These are phyloP conservation scores for Trachelipus rathkii DNA, from an alignment of 1,140 invertebrate genomes.

Conservation along the genomic window DNA sequence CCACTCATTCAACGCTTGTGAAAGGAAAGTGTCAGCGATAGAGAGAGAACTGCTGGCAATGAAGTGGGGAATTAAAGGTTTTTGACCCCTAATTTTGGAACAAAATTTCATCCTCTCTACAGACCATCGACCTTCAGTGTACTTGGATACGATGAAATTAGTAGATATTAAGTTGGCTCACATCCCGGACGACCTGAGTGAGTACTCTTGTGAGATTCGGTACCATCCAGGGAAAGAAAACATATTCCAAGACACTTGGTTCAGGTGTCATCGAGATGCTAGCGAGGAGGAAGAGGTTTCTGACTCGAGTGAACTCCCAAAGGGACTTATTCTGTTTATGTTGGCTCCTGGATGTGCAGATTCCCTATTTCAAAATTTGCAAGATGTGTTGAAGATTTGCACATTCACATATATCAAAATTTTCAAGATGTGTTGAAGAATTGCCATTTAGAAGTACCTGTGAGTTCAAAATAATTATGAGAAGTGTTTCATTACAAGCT, in stretches of 20 bases:
- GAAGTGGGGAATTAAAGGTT: background rate
- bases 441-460: too few species aligned
- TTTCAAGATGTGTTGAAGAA: too few species aligned
- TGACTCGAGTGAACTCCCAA: too few species aligned
- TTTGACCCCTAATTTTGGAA: background rate
- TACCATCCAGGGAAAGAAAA: background rate
- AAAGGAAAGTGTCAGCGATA: constrained; percentile 5
- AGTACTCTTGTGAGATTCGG: background rate
- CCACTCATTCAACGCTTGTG: background rate
- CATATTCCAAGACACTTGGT: background rate
- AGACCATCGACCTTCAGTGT: background rate
- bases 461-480: background rate
- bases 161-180: background rate
- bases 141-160: background rate
- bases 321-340: too few species aligned
- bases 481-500: background rate
- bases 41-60: background rate
- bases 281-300: background rate
- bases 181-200: background rate
- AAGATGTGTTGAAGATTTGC: too few species aligned
- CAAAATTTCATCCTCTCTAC: constrained; percentile 10
- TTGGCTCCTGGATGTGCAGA: too few species aligned
- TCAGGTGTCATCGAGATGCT: background rate
- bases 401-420: too few species aligned
- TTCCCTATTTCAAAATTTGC: too few species aligned